phyloP scores from a whole-genome alignment of 1,140 invertebrate species.

The Oryzaephilus surinamensis region DNA sequence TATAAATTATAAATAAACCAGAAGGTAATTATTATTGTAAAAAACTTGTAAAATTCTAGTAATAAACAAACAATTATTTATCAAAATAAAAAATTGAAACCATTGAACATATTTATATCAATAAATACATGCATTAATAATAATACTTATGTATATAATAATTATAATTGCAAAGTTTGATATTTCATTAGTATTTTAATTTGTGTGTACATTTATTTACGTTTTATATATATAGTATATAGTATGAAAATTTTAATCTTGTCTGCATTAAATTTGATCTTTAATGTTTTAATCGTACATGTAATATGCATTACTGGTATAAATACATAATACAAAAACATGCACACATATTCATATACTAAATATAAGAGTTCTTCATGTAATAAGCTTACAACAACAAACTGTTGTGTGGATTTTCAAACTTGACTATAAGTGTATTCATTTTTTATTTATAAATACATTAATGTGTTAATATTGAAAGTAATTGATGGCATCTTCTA shows the following conservation, averaged over 20 bases:
- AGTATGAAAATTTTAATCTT: constrained; percentile 11
- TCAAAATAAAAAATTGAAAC: too few relatives aligned
- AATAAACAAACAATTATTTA: too few relatives aligned
- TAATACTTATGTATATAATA: constrained; percentile 2
- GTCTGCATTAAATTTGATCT: constrained; percentile 14
- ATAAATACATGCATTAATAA: too few relatives aligned
- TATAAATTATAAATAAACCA: too few relatives aligned
- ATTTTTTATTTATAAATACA: too few relatives aligned
- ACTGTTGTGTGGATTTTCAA: neutral
- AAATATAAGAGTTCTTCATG: constrained; percentile 6
- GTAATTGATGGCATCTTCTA: constrained; percentile 1
- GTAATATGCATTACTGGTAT: constrained; percentile 15
- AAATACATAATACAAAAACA: too few relatives aligned
- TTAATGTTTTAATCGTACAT: constrained; percentile 17
- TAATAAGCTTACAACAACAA: constrained; percentile 12
- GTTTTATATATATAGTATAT: neutral
- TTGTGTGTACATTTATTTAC: neutral
- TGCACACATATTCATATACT: too few relatives aligned
- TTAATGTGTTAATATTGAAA: constrained; percentile 7
- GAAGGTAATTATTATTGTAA: too few relatives aligned
- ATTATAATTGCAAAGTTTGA: constrained; percentile 4
- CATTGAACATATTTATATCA: too few relatives aligned
- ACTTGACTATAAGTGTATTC: too few relatives aligned
- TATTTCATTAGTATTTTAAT: neutral
- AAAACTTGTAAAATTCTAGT: too few relatives aligned